phyloP scores from a whole-genome alignment of 1,140 invertebrate species.

The Eurosta solidaginis region DNA sequence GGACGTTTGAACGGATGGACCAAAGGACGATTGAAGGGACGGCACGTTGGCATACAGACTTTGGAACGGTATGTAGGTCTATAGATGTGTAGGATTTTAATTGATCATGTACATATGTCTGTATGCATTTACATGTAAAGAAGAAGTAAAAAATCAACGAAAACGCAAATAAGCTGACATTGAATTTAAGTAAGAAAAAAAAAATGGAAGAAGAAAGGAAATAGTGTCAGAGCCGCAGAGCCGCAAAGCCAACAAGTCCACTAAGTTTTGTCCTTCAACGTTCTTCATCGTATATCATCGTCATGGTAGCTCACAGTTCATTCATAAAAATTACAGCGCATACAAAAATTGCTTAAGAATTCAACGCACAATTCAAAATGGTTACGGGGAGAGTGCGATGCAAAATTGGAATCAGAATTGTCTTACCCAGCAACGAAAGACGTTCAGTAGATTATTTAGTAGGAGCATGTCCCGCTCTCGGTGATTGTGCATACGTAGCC shows the following conservation, averaged over 20 bases:
- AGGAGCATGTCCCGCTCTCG: background rate
- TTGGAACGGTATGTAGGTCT: too few relatives aligned
- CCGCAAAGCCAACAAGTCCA: background rate
- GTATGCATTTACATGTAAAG: background rate
- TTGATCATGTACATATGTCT: too few relatives aligned
- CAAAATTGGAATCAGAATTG: background rate
- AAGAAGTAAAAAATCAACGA: background rate
- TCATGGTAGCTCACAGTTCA: conserved; percentile 8
- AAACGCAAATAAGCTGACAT: background rate
- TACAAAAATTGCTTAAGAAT: conserved; percentile 17
- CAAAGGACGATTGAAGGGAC: background rate
- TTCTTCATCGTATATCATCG: background rate
- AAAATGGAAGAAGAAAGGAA: background rate
- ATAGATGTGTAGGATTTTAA: background rate
- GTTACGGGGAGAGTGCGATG: background rate
- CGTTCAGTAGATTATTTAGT: background rate
- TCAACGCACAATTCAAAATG: background rate
- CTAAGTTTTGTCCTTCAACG: background rate
- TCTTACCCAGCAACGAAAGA: background rate
- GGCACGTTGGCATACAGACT: background rate
- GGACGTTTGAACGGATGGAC: background rate
- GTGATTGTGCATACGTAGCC: too few relatives aligned
- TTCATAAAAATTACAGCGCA: conserved; percentile 14
- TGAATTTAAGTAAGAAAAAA: background rate
- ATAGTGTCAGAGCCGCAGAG: background rate